These are phyloP conservation scores for Drosophila kambysellisi DNA, from an alignment of 2,888 invertebrate species.

Conservation along the genomic window DNA sequence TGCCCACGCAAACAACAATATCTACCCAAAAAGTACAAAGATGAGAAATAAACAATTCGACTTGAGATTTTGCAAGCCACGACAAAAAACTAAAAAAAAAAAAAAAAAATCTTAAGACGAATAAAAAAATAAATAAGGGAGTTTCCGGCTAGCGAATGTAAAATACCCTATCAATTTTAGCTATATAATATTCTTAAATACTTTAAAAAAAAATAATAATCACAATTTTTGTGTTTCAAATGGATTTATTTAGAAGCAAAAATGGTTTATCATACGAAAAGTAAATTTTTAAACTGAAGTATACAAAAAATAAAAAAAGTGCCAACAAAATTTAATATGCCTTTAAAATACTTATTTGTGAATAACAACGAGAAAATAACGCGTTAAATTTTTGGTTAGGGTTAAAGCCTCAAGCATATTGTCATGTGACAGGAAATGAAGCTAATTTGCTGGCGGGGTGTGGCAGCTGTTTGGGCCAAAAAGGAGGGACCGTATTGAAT, in stretches of 20 bases:
- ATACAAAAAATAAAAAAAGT: conserved; percentile 1
- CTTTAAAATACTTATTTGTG: conserved; percentile 41
- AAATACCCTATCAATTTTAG: conserved; percentile 5
- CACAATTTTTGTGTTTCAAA: background rate
- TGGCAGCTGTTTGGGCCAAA: conserved; percentile 51
- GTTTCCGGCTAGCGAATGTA: background rate
- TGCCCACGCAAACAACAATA: conserved; percentile 56
- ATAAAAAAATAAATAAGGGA: background rate
- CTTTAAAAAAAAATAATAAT: background rate
- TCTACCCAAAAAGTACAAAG: conserved; percentile 17
- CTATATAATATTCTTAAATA: background rate
- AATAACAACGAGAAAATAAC: conserved; percentile 30
- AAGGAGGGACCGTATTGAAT: conserved; percentile 21
- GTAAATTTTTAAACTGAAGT: background rate
- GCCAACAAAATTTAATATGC: conserved; percentile 27
- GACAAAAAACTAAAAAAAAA: background rate
- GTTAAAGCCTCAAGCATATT: conserved; percentile 56
- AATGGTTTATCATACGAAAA: background rate
- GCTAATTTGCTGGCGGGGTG: conserved; percentile 77
- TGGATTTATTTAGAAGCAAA: background rate
- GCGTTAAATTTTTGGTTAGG: conserved; percentile 61
- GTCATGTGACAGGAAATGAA: conserved; percentile 79
- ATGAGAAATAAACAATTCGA: conserved; percentile 33
- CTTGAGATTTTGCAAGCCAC: conserved; percentile 43
- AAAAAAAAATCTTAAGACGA: conserved; percentile 5